Percentiles rank a stretch among this genome's conserved stretches.
Evolutionary conservation across 2,888 invertebrate species (phyloP).

Genomic region (Phaedon cochleariae): DNA sequence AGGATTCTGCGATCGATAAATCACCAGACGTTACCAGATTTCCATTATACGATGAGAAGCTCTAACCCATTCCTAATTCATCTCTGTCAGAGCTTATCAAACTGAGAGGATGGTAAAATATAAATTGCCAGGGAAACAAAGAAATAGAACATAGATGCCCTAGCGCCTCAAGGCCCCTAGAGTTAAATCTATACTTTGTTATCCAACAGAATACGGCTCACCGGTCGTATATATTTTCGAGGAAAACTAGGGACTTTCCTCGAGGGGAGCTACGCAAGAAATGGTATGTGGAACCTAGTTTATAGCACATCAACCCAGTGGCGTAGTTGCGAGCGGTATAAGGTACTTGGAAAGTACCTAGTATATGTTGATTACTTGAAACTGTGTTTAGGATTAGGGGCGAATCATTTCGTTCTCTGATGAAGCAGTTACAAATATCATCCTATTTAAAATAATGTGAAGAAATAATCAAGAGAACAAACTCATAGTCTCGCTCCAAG

Average conservation of each 20-base stretch:
- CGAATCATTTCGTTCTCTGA: too few species aligned
- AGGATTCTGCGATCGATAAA: not conserved
- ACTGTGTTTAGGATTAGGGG: too few species aligned
- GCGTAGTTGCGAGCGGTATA: not conserved
- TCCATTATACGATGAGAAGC: not conserved
- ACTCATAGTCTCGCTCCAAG: too few species aligned
- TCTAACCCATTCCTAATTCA: not conserved
- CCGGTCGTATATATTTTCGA: conserved; percentile 45
- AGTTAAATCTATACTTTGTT: conserved; percentile 17
- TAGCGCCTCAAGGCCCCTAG: conserved; percentile 7
- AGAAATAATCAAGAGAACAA: too few species aligned
- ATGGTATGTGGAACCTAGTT: conserved; percentile 44
- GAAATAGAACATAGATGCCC: conserved; percentile 5
- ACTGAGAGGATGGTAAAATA: not conserved
- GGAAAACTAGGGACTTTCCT: conserved; percentile 43
- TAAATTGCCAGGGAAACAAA: conserved; percentile 7
- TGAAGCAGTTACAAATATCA: too few species aligned
- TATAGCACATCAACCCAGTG: conserved; percentile 24
- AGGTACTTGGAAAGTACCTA: not conserved
- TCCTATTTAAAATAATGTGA: too few species aligned
- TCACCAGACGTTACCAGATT: not conserved
- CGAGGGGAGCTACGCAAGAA: conserved; percentile 43
- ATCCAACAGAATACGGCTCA: conserved; percentile 4
- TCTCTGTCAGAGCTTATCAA: not conserved
- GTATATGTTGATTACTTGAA: not conserved